Conservation (phyloP, 2,888 invertebrate genomes). For the Parnassius mnemosyne region DNA sequence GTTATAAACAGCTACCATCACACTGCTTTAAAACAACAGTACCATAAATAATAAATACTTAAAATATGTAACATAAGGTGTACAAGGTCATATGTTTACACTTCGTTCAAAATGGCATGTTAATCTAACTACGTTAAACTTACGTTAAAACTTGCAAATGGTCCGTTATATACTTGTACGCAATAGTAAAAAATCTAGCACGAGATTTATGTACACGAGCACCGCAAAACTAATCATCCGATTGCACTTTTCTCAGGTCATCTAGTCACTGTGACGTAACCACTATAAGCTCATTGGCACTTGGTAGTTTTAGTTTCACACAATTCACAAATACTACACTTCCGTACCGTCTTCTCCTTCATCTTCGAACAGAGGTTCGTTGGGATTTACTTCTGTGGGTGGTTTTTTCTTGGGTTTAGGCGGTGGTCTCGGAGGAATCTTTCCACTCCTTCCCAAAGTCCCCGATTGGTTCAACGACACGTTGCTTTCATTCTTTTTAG, state of each 20-base stretch:
- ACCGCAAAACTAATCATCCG: conserved; percentile 65
- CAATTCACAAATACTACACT: conserved; percentile 80
- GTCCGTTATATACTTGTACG: conserved; percentile 71
- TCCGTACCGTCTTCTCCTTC: conserved; percentile 94
- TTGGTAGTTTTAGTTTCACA: conserved; percentile 42
- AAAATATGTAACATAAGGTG: conserved; percentile 52
- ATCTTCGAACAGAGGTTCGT: conserved; percentile 90
- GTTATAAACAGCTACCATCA: conserved; percentile 40
- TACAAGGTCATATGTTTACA: conserved; percentile 5
- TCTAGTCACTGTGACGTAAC: conserved; percentile 49
- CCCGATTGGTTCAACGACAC: conserved; percentile 65
- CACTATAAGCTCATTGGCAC: conserved; percentile 76
- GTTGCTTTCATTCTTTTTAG: conserved; percentile 58
- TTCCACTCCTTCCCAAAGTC: conserved; percentile 77
- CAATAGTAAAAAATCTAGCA: conserved; percentile 79
- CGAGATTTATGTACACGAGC: conserved; percentile 76
- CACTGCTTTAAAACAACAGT: conserved; percentile 36
- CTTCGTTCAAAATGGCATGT: conserved; percentile 11
- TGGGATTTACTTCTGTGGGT: conserved; percentile 77
- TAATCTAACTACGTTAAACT: conserved; percentile 31
- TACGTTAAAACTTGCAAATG: conserved; percentile 57
- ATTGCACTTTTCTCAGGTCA: conserved; percentile 43
- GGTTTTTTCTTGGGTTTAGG: conserved; percentile 91
- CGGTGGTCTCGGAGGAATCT: conserved; percentile 91
- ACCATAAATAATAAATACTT: conserved; percentile 73